Percentiles rank a stretch among this genome's conserved stretches.
phyloP scores from a whole-genome alignment of 2,888 invertebrate genomes.

The Sipha maydis region DNA sequence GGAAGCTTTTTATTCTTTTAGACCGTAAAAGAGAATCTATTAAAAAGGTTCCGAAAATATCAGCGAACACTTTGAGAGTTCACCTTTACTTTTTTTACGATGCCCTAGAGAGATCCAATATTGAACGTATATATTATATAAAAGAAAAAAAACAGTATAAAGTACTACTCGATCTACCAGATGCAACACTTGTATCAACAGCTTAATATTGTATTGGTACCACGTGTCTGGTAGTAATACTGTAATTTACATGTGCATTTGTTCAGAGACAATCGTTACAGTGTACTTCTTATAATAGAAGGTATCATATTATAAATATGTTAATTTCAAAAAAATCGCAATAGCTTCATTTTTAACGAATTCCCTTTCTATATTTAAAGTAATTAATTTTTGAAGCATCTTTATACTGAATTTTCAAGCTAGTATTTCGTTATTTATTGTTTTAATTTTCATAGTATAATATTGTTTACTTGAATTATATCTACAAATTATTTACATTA shows the following conservation, averaged over 20 bases:
- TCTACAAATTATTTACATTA: neutral
- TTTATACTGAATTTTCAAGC: neutral
- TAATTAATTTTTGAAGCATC: neutral
- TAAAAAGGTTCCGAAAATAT: constrained; percentile 45
- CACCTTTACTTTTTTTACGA: constrained; percentile 23
- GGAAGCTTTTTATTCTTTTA: neutral
- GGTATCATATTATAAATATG: neutral
- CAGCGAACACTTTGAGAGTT: constrained; percentile 21
- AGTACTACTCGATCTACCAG: constrained; percentile 17
- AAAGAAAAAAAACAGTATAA: neutral
- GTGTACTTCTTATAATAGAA: neutral
- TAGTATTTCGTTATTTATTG: neutral
- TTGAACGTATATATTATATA: neutral
- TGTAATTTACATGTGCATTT: constrained; percentile 19
- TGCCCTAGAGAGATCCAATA: constrained; percentile 35
- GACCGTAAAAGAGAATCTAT: constrained; percentile 59
- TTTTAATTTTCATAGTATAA: neutral
- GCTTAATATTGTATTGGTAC: neutral
- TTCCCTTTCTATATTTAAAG: neutral
- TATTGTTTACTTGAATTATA: neutral
- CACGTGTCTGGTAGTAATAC: constrained; percentile 7
- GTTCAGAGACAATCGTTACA: neutral
- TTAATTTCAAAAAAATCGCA: neutral
- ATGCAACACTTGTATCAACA: constrained; percentile 56
- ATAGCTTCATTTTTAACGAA: neutral